Evolutionary conservation across 1,140 invertebrate genomes (phyloP).

Genomic region (Lordiphosa stackelbergi): DNA sequence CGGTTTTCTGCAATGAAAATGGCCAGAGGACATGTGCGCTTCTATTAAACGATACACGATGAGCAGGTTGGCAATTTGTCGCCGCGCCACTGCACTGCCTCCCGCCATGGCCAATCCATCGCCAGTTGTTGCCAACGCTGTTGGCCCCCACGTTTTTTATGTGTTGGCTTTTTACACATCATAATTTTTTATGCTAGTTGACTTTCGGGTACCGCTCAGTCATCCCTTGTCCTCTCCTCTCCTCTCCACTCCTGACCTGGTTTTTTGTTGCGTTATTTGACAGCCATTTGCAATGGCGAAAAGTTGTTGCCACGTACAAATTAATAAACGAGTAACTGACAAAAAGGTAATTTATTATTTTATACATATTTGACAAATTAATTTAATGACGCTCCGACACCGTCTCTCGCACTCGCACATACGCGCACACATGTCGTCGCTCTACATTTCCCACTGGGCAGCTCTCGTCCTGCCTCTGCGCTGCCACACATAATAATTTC

Average conservation of each 20-base stretch:
- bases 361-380: conserved; percentile 76
- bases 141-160: conserved; percentile 14
- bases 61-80: conserved; percentile 65
- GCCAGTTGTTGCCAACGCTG: conserved; percentile 12
- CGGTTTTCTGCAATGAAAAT: conserved; percentile 52
- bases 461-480: conserved; percentile 1
- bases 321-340: conserved; percentile 75
- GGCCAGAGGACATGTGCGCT: conserved; percentile 49
- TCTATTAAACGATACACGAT: conserved; percentile 66
- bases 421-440: conserved; percentile 21
- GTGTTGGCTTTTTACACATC: conserved; percentile 66
- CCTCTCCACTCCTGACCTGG: conserved; percentile 8
- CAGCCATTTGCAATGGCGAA: conserved; percentile 51
- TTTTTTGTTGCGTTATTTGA: conserved; percentile 15
- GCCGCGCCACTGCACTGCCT: background rate
- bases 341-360: conserved; percentile 76
- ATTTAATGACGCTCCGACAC: conserved; percentile 62
- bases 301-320: conserved; percentile 74
- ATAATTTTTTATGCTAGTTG: conserved; percentile 74
- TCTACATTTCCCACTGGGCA: conserved; percentile 24
- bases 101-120: background rate
- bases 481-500: conserved; percentile 73
- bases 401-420: conserved; percentile 27
- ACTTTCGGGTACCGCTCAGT: conserved; percentile 58
- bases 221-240: conserved; percentile 9